Percentiles rank a stretch among this genome's conserved stretches.
Evolutionary conservation across 2,113 vertebrate genomes (phyloP).

Genomic region (Deroptyus accipitrinus): DNA sequence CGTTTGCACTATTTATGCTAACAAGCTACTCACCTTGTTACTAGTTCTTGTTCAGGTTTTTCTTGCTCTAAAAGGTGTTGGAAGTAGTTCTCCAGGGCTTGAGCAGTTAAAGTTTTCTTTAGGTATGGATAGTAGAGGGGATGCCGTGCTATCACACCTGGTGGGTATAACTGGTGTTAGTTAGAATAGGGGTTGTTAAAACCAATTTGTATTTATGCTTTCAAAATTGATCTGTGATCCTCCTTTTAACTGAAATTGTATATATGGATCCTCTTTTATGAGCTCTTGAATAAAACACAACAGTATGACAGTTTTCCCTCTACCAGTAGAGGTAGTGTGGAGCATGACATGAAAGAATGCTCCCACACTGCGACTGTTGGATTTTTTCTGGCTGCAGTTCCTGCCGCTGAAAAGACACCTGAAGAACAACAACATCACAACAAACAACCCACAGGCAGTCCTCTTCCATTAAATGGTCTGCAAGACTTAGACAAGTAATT

Average conservation of each 20-base stretch:
- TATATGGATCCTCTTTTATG: neutral
- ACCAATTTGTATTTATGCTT: neutral
- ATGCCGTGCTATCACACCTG: conserved; percentile 83
- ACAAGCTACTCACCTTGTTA: conserved; percentile 76
- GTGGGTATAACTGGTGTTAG: conserved; percentile 23
- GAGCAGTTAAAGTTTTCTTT: conserved; percentile 82
- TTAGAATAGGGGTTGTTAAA: neutral
- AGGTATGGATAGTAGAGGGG: conserved; percentile 85
- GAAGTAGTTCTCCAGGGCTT: conserved; percentile 81
- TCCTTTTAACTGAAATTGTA: neutral
- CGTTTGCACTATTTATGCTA: neutral
- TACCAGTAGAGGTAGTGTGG: neutral
- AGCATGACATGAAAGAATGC: neutral
- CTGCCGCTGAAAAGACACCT: neutral
- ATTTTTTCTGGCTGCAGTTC: neutral
- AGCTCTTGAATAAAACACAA: neutral
- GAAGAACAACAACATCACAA: neutral
- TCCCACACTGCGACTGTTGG: neutral
- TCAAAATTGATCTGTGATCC: neutral
- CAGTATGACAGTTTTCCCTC: neutral
- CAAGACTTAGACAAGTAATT: neutral
- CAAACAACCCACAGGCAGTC: neutral
- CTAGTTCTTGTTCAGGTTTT: conserved; percentile 35
- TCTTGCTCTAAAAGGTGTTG: conserved; percentile 78
- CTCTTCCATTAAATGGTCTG: neutral